Evolutionary conservation across 2,113 vertebrate genomes (phyloP), one percentile per base, ranked within the genome.

Genomic region (Cricetomys ansorgei): DNA sequence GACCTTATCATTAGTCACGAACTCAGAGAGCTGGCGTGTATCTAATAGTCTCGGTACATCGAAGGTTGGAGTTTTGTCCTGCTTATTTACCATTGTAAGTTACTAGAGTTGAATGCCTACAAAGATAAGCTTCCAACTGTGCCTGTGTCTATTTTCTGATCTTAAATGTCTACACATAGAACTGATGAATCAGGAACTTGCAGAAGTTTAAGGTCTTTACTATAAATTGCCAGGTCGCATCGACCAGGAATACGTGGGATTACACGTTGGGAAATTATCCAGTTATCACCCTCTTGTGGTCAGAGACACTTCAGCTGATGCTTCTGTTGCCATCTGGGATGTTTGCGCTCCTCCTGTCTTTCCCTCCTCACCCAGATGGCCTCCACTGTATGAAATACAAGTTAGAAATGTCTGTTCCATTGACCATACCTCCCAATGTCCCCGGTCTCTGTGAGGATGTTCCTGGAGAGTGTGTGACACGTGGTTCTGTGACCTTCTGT

Each of bases 251-350:
- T 94, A 92, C 85, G n/a, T 73, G 94, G 73, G n/a, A 88, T 94
- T 88, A 88, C 45, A 79, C 95, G 87, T 95, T 92, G 89, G 94
- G 76, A 86, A 94, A 94, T 95, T 86, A 91, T 95, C 95, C 59
- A 95, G 53, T 96, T 95, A 96, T 37, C 25, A 4, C 97, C 65
- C 91, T 73, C 90, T 95, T 83, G 80, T 92, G 94, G 92, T 70
- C 50, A 94, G 76, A 92, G 95, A 86, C 67, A 95, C 88, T 90
- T 89, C 40, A 69, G 80, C 79, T 15, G 6, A 83, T 95, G 17
- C 43, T 69, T 84, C 89, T 88, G 89, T 85, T 91, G 88, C 94
- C 90, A 11, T 95, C 76, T 89, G 94, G 79, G 77, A 79, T 94
- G 94, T 95, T 95, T 96, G 40, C 97, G 85, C 45, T 65, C 3